These are phyloP conservation scores for Onychostoma macrolepis DNA, from an alignment of 2,113 vertebrate genomes.

Conservation along the genomic window DNA sequence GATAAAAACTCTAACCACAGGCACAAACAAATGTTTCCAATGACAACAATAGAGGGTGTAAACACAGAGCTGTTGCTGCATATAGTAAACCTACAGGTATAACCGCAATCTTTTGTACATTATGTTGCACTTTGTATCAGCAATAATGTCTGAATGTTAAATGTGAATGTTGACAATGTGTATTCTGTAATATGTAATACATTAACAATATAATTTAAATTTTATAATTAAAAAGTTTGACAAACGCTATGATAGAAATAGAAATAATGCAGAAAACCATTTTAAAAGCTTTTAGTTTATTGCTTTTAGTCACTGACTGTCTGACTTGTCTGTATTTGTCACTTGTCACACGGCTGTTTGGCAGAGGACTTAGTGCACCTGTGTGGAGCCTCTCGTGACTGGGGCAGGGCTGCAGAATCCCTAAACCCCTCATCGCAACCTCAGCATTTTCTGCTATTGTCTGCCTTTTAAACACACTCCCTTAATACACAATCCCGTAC, in stretches of 20 bases:
- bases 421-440: slow-evolving; percentile 47
- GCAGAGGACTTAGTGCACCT: slow-evolving; percentile 43
- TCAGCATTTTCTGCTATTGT: slow-evolving; percentile 69
- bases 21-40: background rate
- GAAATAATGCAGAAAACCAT: background rate
- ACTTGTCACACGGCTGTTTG: slow-evolving; percentile 44
- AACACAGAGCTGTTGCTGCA: background rate
- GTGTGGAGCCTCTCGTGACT: slow-evolving; percentile 52
- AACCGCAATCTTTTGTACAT: background rate
- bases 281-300: no score
- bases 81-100: background rate
- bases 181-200: background rate
- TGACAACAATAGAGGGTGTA: slow-evolving; percentile 1
- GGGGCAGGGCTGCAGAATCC: slow-evolving; percentile 53
- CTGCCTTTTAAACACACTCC: background rate
- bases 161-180: no score
- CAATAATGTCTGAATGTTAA: no score
- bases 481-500: slow-evolving; percentile 11
- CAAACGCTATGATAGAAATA: background rate
- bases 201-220: background rate
- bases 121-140: background rate
- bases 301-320: no score
- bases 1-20: background rate
- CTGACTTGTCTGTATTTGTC: background rate
- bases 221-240: background rate